Percentiles rank a stretch among this genome's conserved stretches.
Conservation (phyloP, 2,888 invertebrate genomes). For the Pollenia labialis region DNA sequence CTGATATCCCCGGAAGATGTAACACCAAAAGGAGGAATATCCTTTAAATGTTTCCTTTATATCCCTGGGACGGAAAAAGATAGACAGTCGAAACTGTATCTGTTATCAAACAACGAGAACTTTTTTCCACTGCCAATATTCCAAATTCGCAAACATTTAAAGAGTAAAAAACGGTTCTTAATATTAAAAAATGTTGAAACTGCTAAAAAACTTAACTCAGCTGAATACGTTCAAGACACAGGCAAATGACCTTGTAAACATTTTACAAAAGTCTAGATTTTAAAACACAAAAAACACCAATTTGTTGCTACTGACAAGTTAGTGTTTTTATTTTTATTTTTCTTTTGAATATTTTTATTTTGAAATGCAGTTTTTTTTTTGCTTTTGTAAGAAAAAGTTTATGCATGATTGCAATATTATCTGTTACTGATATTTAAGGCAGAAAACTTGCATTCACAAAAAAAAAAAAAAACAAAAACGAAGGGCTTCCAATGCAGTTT, state of each 20-base stretch:
- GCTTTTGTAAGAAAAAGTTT: slow-evolving; percentile 3
- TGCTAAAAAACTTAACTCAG: not conserved
- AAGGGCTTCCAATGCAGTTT: slow-evolving; percentile 62
- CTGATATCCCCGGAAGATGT: too few species aligned
- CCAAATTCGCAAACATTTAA: not conserved
- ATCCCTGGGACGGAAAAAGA: too few species aligned
- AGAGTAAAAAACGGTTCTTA: slow-evolving; percentile 47
- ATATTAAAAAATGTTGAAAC: slow-evolving; percentile 19
- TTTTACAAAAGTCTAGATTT: slow-evolving; percentile 11
- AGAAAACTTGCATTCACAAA: slow-evolving; percentile 31
- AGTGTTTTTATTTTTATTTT: not conserved
- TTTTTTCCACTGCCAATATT: too few species aligned
- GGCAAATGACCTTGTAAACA: slow-evolving; percentile 54
- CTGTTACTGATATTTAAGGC: slow-evolving; percentile 46
- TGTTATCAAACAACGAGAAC: too few species aligned
- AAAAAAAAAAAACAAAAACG: slow-evolving; percentile 43
- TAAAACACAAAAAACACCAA: slow-evolving; percentile 7
- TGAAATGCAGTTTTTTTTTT: slow-evolving; percentile 34
- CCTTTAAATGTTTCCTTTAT: too few species aligned
- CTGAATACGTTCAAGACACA: not conserved
- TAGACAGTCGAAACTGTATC: too few species aligned
- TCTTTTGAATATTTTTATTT: not conserved
- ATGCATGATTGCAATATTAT: slow-evolving; percentile 53
- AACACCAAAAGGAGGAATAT: too few species aligned
- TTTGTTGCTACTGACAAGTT: slow-evolving; percentile 38